Evolutionary conservation across 2,888 invertebrate species (phyloP).

Genomic region (Rhagium mordax): DNA sequence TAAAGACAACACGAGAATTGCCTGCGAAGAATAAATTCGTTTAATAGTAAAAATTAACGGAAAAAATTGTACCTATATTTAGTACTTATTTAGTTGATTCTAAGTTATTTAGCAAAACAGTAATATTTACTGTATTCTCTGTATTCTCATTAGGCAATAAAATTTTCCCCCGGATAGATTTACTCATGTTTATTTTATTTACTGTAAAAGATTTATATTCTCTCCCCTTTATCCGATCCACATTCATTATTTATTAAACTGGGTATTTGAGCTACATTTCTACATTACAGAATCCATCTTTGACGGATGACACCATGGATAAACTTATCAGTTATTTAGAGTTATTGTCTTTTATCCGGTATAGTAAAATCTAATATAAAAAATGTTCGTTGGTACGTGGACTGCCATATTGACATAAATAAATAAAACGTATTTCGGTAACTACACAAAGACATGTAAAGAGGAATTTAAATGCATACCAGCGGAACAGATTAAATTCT

Average conservation of each 20-base stretch:
- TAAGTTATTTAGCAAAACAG: neutral
- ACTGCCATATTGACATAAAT: too few relatives aligned
- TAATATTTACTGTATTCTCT: neutral
- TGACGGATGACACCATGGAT: conserved; percentile 7
- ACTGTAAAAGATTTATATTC: conserved; percentile 23
- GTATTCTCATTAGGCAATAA: conserved; percentile 2
- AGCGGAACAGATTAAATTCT: too few relatives aligned
- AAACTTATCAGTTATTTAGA: conserved; percentile 1
- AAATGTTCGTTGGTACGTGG: too few relatives aligned
- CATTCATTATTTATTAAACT: conserved; percentile 24
- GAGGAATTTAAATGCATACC: too few relatives aligned
- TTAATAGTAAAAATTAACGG: too few relatives aligned
- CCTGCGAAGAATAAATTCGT: too few relatives aligned
- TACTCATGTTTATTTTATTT: conserved; percentile 24
- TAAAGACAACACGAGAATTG: too few relatives aligned
- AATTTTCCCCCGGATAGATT: neutral
- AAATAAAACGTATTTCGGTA: too few relatives aligned
- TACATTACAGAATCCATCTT: conserved; percentile 6
- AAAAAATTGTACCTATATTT: too few relatives aligned
- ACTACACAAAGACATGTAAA: too few relatives aligned
- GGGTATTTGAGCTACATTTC: conserved; percentile 18
- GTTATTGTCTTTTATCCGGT: neutral
- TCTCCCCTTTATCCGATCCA: conserved; percentile 15
- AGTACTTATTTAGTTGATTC: too few relatives aligned
- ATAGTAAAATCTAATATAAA: too few relatives aligned